phyloP scores from a whole-genome alignment of 2,113 vertebrate species.

The Ivindomyrus marchei region DNA sequence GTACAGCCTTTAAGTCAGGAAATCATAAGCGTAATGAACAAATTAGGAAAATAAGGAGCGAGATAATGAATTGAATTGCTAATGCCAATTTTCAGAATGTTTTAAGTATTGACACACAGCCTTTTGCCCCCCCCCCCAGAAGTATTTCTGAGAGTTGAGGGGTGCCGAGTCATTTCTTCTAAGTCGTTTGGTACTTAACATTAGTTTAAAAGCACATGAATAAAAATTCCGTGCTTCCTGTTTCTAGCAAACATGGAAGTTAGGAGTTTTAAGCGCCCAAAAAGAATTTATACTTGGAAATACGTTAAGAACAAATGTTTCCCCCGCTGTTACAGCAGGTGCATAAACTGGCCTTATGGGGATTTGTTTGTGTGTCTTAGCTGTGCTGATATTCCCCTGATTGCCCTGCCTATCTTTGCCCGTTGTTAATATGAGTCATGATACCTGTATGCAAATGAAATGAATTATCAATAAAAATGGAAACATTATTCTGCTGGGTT shows the following conservation, averaged over 20 bases:
- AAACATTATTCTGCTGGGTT: constrained; percentile 21
- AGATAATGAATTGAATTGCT: not conserved
- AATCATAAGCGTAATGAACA: not conserved
- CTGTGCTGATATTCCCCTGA: constrained; percentile 12
- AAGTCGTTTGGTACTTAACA: not conserved
- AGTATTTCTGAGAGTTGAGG: not conserved
- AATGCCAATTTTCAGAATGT: not conserved
- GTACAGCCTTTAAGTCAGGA: not conserved
- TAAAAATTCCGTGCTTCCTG: not conserved
- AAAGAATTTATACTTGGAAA: not conserved
- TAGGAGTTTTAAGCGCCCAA: not conserved
- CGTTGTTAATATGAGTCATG: constrained; percentile 28
- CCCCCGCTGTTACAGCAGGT: not conserved
- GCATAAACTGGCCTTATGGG: not conserved
- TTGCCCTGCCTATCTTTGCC: constrained; percentile 28
- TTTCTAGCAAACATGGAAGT: not conserved
- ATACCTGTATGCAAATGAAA: constrained; percentile 53
- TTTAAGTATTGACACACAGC: not conserved
- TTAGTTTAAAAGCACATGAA: not conserved
- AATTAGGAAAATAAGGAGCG: not conserved
- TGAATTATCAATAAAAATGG: constrained; percentile 57
- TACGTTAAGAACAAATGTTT: not conserved
- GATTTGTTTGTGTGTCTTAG: constrained; percentile 15
- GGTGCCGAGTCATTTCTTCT: not conserved
- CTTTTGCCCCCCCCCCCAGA: not conserved